These are phyloP conservation scores for Rhizoglyphus robini DNA, from an alignment of 1,140 invertebrate genomes.

Conservation along the genomic window DNA sequence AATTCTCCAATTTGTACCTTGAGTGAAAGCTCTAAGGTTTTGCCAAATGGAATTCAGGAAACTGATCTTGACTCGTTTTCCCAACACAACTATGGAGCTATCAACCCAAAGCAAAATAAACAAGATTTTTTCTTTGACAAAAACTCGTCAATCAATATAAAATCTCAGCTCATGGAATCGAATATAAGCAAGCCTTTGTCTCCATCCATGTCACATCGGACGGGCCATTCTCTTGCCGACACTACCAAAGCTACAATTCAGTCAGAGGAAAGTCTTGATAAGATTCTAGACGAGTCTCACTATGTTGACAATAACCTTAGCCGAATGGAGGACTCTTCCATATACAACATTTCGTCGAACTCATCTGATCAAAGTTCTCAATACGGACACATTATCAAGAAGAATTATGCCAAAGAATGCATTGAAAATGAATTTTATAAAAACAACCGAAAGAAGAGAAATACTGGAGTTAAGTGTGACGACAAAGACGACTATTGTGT, in stretches of 20 bases:
- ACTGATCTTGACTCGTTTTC: conserved; percentile 11
- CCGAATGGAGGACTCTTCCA: neutral
- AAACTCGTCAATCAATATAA: neutral
- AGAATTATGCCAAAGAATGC: conserved; percentile 7
- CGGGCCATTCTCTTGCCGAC: conserved; percentile 1
- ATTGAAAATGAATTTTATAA: conserved; percentile 14
- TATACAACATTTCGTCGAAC: conserved; percentile 14
- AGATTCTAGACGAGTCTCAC: conserved; percentile 1
- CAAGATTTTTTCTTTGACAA: conserved; percentile 4
- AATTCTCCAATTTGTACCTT: neutral
- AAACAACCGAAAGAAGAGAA: neutral
- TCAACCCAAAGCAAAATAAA: neutral
- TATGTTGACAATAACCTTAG: neutral
- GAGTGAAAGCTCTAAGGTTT: neutral
- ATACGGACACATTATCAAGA: conserved; percentile 8
- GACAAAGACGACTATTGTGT: conserved; percentile 6
- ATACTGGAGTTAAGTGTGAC: neutral
- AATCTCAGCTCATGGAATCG: neutral
- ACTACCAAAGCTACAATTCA: conserved; percentile 12
- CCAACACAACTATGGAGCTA: neutral
- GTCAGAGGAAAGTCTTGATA: conserved; percentile 6
- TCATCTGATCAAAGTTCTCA: neutral
- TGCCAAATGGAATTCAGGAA: conserved; percentile 4
- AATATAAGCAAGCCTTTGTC: neutral
- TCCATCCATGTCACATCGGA: neutral